A percentile compares a stretch with the other conserved stretches of the same genome.
Conservation (phyloP, 2,888 invertebrate species). For the Acrocyrtus sp. region DNA sequence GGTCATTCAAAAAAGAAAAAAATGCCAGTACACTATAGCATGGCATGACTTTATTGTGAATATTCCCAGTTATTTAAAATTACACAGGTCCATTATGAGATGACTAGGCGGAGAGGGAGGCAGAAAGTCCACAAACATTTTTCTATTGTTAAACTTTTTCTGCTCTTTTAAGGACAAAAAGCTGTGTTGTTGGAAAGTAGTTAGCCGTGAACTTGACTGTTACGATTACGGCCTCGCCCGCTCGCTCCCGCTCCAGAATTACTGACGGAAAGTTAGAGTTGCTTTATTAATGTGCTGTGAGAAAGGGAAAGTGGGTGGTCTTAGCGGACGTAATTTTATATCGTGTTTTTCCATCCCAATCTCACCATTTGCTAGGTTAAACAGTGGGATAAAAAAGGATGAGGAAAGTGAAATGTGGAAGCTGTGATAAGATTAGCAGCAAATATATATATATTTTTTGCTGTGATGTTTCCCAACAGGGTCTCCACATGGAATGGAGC, state of each 20-base stretch:
- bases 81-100: background rate
- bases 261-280: no score
- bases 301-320: constrained; percentile 5
- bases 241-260: background rate
- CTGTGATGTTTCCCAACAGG: constrained; percentile 69
- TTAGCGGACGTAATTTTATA: background rate
- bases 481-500: constrained; percentile 92
- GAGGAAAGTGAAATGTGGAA: background rate
- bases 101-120: background rate
- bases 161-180: no score
- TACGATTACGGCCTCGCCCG: constrained; percentile 33
- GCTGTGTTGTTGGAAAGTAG: background rate
- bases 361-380: no score
- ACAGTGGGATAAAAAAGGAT: no score
- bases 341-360: no score
- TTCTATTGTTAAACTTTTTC: no score
- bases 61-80: background rate
- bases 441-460: constrained; percentile 23
- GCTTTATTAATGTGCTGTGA: constrained; percentile 4
- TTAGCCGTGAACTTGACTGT: constrained; percentile 48
- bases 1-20: no score
- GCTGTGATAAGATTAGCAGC: background rate
- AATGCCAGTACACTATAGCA: no score
- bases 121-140: no score
- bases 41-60: background rate